phyloP scores from a whole-genome alignment of 2,797 vertebrate species.

The Galagoides demidoff region DNA sequence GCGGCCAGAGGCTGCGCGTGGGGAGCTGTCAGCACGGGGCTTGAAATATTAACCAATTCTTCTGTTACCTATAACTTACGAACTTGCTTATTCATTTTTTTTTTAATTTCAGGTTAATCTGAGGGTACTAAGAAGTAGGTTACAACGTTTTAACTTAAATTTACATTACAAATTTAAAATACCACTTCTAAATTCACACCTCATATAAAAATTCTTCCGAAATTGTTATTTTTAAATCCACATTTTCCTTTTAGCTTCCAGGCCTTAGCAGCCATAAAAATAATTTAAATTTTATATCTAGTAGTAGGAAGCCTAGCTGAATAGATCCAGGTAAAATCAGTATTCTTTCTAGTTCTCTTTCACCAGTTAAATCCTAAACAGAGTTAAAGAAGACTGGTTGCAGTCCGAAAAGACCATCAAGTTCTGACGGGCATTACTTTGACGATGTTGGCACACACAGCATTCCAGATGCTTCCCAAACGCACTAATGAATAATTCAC shows the following conservation, averaged over 20 bases:
- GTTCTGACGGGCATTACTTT: not conserved
- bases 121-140: no score
- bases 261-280: not conserved
- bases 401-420: not conserved
- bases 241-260: not conserved
- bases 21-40: not conserved
- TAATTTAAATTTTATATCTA: not conserved
- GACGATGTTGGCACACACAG: not conserved
- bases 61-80: not conserved
- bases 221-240: not conserved
- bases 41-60: slow-evolving; percentile 40
- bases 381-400: not conserved
- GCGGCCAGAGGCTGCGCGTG: not conserved
- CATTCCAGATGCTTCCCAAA: not conserved
- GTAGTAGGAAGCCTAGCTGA: not conserved
- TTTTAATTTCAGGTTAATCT: no score
- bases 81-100: not conserved
- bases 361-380: not conserved
- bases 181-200: not conserved
- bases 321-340: not conserved
- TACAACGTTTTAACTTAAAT: no score
- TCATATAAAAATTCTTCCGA: not conserved
- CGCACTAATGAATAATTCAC: not conserved
- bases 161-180: not conserved
- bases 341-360: not conserved